phyloP scores from a whole-genome alignment of 2,797 vertebrate genomes.

The Eupleurogrammus muticus region DNA sequence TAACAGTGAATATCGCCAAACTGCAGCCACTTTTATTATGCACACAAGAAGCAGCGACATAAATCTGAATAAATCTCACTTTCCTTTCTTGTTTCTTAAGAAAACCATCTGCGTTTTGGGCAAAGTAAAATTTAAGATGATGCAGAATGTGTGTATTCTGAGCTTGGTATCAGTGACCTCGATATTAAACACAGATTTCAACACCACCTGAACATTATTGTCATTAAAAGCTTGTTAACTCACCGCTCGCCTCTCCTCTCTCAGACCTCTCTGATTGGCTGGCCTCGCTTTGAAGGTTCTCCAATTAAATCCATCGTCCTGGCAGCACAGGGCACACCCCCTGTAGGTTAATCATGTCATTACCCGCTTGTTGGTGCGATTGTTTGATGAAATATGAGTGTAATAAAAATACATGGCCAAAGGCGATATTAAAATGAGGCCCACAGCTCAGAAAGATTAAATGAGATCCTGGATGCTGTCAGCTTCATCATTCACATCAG shows the following conservation, averaged over 20 bases:
- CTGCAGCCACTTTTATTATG: constrained; percentile 29
- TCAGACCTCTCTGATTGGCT: constrained; percentile 53
- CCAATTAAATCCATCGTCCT: constrained; percentile 63
- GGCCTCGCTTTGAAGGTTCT: constrained; percentile 57
- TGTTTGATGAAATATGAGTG: constrained; percentile 84
- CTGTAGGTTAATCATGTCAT: constrained; percentile 82
- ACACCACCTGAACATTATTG: constrained; percentile 43
- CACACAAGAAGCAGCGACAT: neutral
- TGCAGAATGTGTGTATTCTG: neutral
- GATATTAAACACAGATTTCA: constrained; percentile 53
- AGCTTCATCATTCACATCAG: constrained; percentile 71
- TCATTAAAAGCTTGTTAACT: constrained; percentile 71
- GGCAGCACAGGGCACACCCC: constrained; percentile 51
- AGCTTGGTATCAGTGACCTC: constrained; percentile 27
- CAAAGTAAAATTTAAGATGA: neutral
- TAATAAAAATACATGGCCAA: constrained; percentile 75
- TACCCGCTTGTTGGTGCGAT: constrained; percentile 79
- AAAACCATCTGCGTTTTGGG: constrained; percentile 17
- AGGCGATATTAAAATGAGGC: constrained; percentile 75
- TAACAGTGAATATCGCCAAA: constrained; percentile 2
- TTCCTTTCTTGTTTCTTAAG: constrained; percentile 3
- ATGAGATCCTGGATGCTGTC: constrained; percentile 37
- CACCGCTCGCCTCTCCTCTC: constrained; percentile 15
- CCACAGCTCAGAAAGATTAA: constrained; percentile 52
- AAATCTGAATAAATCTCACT: constrained; percentile 31